Evolutionary conservation across 2,888 invertebrate species (phyloP), one percentile per base, ranked within the genome.

Genomic region (Abscondita cerata): DNA sequence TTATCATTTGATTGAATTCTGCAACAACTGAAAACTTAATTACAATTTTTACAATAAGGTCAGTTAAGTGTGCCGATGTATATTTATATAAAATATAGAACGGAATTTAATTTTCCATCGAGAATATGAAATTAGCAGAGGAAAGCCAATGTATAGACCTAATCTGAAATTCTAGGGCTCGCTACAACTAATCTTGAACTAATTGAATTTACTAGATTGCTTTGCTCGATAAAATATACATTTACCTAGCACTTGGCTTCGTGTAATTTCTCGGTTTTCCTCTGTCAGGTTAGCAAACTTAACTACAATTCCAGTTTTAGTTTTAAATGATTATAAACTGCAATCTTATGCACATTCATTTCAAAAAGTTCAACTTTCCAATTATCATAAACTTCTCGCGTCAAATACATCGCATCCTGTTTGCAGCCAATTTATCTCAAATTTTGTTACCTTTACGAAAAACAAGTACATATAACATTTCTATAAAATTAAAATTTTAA

Each of bases 171-270:
- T 72, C 69, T 69, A 70, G 69, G 70, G 68, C 71, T 68, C 70
- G 68, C 71, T 72, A 72, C 76, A 76, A 79, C 78, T 79, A 79
- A 79, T 79, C 79, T 78, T 79, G 75, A 73, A 75, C 79, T 79
- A 79, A 79, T 79, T 79, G 79, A 79, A 79, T 79, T 79, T 78
- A 76, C 78, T 79, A 79, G 79, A 79, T 79, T 79, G 78, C 79
- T 78, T 77, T 78, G 74, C 78, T 74, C 78, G 78, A 78, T 78
- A 78, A 78, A 79, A 78, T 78, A 78, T 79, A 79, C 78, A 79
- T 79, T 79, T 78, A 76, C 78, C 76, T 76, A 74, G 76, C 76
- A 76, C 76, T 76, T 76, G 73, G 72, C 70, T 72, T 68, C 71
- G 65, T 66, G 74, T 74, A 75, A 76, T 76, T 75, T 73, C 73